These are phyloP conservation scores for Lepus americanus DNA, from an alignment of 2,113 vertebrate genomes.

Conservation along the genomic window DNA sequence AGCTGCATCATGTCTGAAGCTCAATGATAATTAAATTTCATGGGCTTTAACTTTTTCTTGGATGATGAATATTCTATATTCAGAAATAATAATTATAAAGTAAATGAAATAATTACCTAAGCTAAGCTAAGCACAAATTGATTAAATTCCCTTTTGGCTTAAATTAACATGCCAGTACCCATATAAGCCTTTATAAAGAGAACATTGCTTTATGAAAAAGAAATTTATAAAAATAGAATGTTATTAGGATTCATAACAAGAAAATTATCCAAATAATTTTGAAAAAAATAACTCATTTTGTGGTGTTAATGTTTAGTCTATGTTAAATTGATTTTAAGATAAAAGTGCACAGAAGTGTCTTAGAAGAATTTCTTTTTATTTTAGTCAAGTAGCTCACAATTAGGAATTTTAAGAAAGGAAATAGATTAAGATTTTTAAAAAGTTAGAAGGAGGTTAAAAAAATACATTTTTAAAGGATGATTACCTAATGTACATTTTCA, in stretches of 20 bases:
- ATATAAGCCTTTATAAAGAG: conserved; percentile 57
- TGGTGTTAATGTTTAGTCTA: conserved; percentile 7
- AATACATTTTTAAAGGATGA: neutral
- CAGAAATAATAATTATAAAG: conserved; percentile 76
- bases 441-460: neutral
- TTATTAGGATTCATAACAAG: conserved; percentile 59
- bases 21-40: conserved; percentile 74
- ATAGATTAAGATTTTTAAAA: neutral
- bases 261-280: conserved; percentile 56
- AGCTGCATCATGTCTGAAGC: conserved; percentile 56
- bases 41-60: conserved; percentile 70
- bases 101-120: conserved; percentile 80
- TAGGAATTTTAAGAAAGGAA: neutral
- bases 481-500: neutral
- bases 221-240: conserved; percentile 51
- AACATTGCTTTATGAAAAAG: conserved; percentile 47
- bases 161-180: conserved; percentile 65
- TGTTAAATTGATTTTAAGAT: conserved; percentile 39
- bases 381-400: neutral
- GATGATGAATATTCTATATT: conserved; percentile 66
- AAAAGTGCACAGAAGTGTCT: neutral
- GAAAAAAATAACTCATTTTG: conserved; percentile 15
- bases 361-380: neutral
- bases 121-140: conserved; percentile 69
- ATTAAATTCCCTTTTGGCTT: conserved; percentile 68